Evolutionary conservation across 1,140 invertebrate species (phyloP).

Genomic region (Drosophila yakuba): DNA sequence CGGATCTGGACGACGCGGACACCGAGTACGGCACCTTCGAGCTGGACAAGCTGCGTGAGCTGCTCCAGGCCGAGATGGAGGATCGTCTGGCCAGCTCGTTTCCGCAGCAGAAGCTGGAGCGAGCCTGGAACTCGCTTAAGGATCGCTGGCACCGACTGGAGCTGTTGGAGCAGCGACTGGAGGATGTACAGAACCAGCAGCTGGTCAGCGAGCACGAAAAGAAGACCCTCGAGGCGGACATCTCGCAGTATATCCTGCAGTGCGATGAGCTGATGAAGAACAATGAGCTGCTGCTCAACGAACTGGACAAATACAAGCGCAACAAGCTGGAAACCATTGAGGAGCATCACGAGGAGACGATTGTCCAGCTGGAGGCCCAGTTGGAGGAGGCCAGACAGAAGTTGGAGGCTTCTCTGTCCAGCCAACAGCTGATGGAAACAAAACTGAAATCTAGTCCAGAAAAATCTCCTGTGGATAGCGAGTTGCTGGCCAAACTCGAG

Average conservation of each 20-base stretch:
- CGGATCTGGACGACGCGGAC: constrained; percentile 63
- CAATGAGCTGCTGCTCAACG: constrained; percentile 88
- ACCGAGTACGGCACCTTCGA: constrained; percentile 68
- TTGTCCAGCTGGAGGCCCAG: constrained; percentile 87
- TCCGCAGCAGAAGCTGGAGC: constrained; percentile 74
- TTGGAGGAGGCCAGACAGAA: constrained; percentile 86
- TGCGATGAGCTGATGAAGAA: constrained; percentile 88
- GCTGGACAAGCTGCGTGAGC: constrained; percentile 67
- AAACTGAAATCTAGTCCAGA: constrained; percentile 13
- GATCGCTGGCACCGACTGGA: constrained; percentile 76
- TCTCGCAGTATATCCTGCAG: constrained; percentile 87
- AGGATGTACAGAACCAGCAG: constrained; percentile 69
- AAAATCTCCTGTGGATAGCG: background rate
- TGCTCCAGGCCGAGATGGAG: constrained; percentile 59
- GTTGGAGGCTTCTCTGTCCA: constrained; percentile 83
- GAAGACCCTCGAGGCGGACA: constrained; percentile 86
- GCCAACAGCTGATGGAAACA: constrained; percentile 13
- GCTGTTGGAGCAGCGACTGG: constrained; percentile 78
- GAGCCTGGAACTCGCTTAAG: constrained; percentile 75
- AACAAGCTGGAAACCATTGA: constrained; percentile 88
- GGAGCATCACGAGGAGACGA: constrained; percentile 88
- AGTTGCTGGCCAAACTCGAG: constrained; percentile 3
- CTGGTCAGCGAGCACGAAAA: constrained; percentile 85
- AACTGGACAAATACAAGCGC: constrained; percentile 87
- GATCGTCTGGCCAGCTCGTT: constrained; percentile 47